Conservation (phyloP, 2,888 invertebrate genomes). For the Coelinius sp. region DNA sequence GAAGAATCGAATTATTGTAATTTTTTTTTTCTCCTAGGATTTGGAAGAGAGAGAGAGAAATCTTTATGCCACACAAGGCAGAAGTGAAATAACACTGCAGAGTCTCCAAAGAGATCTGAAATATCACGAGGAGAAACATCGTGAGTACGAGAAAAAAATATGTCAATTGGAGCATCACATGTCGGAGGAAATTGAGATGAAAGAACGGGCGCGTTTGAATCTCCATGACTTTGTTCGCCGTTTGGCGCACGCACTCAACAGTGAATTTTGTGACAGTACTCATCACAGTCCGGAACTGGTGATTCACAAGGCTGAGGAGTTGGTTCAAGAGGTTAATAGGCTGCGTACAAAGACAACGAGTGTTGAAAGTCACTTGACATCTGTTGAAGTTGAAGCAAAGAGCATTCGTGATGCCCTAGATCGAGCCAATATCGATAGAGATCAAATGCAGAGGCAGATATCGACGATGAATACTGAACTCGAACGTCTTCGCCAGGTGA, state of each 20-base stretch:
- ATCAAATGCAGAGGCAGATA: slow-evolving; percentile 82
- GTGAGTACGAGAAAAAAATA: slow-evolving; percentile 83
- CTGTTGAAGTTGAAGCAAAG: slow-evolving; percentile 78
- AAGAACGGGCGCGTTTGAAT: slow-evolving; percentile 77
- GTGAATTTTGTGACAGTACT: slow-evolving; percentile 79
- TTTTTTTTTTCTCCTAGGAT: slow-evolving; percentile 70
- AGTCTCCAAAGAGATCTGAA: slow-evolving; percentile 83
- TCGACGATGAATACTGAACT: slow-evolving; percentile 81
- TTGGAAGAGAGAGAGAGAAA: slow-evolving; percentile 84
- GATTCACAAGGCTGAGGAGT: slow-evolving; percentile 83
- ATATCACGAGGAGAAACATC: slow-evolving; percentile 82
- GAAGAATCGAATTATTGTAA: neutral
- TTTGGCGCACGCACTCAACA: slow-evolving; percentile 80
- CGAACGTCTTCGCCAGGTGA: slow-evolving; percentile 78
- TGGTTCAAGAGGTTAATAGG: slow-evolving; percentile 81
- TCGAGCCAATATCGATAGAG: slow-evolving; percentile 79
- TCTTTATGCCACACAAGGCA: slow-evolving; percentile 76
- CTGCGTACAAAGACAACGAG: slow-evolving; percentile 74
- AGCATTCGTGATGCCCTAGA: slow-evolving; percentile 79
- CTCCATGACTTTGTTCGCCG: slow-evolving; percentile 80
- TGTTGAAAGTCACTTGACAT: slow-evolving; percentile 71
- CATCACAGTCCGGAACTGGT: slow-evolving; percentile 78
- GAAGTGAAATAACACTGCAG: slow-evolving; percentile 81
- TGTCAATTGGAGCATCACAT: slow-evolving; percentile 82
- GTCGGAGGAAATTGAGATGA: slow-evolving; percentile 81